These are phyloP conservation scores for Drosophila varians DNA, from an alignment of 1,140 invertebrate species.

Conservation along the genomic window DNA sequence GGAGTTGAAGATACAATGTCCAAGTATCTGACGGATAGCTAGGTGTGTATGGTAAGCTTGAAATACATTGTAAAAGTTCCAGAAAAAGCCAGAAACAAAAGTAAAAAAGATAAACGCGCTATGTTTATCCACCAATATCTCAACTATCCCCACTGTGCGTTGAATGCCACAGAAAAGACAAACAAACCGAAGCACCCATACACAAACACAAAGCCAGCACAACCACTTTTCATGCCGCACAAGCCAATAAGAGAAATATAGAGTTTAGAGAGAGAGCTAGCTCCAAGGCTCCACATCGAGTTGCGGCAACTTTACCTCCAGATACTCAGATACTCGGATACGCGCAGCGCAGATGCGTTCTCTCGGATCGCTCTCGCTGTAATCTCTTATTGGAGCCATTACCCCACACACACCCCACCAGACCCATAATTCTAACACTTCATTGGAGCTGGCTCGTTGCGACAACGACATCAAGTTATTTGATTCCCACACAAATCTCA, in stretches of 20 bases:
- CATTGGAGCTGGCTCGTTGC: conserved; percentile 65
- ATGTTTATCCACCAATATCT: neutral
- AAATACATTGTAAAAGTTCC: neutral
- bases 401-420: conserved; percentile 13
- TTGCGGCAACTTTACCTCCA: conserved; percentile 59
- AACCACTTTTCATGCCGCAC: conserved; percentile 73
- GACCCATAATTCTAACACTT: conserved; percentile 67
- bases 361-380: conserved; percentile 15
- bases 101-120: no score
- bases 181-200: conserved; percentile 49
- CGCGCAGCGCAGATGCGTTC: conserved; percentile 47
- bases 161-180: conserved; percentile 66
- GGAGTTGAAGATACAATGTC: neutral
- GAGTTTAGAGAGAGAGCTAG: conserved; percentile 20
- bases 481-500: conserved; percentile 71
- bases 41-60: no score
- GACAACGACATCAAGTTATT: conserved; percentile 71
- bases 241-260: conserved; percentile 62
- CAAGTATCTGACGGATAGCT: neutral
- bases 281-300: conserved; percentile 52
- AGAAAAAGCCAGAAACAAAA: neutral
- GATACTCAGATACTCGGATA: no score
- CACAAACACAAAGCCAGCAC: conserved; percentile 25
- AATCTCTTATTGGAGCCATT: conserved; percentile 42
- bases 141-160: conserved; percentile 55